These are phyloP conservation scores for Xanthia icteritia DNA, from an alignment of 2,888 invertebrate genomes.

Conservation along the genomic window DNA sequence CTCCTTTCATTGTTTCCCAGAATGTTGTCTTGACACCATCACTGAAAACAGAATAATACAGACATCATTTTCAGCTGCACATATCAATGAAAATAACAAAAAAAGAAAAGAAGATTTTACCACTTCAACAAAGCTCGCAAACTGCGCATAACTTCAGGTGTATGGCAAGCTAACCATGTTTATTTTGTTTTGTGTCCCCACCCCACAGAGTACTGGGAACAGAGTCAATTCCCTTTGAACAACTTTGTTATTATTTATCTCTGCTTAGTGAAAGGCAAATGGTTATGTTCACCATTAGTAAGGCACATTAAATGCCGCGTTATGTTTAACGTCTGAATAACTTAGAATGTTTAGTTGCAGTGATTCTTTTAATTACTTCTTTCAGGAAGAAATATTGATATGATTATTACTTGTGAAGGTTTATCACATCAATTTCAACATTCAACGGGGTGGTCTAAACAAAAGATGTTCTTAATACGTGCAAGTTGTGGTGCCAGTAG, in stretches of 20 bases:
- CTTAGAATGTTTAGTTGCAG: conserved; percentile 48
- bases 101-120: conserved; percentile 34
- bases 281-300: conserved; percentile 68
- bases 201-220: conserved; percentile 68
- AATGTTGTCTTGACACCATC: not conserved
- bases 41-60: not conserved
- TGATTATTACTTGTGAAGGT: not conserved
- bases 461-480: not conserved
- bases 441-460: not conserved
- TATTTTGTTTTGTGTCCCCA: conserved; percentile 70
- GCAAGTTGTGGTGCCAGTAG: not conserved
- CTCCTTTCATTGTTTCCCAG: not conserved
- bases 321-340: conserved; percentile 65
- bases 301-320: conserved; percentile 62
- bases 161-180: conserved; percentile 63
- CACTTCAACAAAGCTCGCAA: conserved; percentile 39
- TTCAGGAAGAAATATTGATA: not conserved
- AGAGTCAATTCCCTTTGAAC: conserved; percentile 69
- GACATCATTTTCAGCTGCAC: conserved; percentile 10
- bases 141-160: conserved; percentile 38
- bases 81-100: not conserved
- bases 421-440: not conserved
- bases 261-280: conserved; percentile 64
- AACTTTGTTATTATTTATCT: conserved; percentile 71
- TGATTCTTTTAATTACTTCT: conserved; percentile 54